These are phyloP conservation scores for Cheilosia pagana DNA, from an alignment of 2,888 invertebrate species.

Conservation along the genomic window DNA sequence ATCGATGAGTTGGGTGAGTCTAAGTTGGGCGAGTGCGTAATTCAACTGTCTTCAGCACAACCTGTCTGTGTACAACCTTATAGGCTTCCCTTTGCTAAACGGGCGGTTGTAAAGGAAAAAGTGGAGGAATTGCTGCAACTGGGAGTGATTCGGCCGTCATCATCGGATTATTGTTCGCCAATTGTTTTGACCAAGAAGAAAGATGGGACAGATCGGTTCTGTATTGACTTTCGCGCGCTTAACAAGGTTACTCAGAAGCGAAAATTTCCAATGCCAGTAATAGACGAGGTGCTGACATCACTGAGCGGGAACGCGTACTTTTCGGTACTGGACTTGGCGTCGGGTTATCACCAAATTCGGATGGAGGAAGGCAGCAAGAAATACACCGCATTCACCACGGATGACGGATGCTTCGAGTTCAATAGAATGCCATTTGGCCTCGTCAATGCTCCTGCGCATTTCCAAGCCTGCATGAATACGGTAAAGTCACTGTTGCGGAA, in stretches of 20 bases:
- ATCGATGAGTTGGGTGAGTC: conserved; percentile 4
- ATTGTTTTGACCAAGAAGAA: conserved; percentile 73
- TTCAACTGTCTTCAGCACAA: no score
- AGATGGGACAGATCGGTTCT: conserved; percentile 67
- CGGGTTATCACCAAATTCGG: background rate
- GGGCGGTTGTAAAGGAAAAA: conserved; percentile 19
- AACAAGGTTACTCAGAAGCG: background rate
- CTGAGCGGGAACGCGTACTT: background rate
- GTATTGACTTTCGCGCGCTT: conserved; percentile 71
- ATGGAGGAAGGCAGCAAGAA: conserved; percentile 1
- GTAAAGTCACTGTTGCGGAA: background rate
- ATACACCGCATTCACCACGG: background rate
- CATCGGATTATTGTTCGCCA: conserved; percentile 77
- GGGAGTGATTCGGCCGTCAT: conserved; percentile 76
- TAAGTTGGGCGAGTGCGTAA: conserved; percentile 12
- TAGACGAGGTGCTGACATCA: conserved; percentile 67
- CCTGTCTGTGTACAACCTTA: background rate
- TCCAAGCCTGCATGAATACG: background rate
- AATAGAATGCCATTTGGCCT: background rate
- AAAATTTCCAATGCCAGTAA: background rate
- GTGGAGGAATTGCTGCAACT: conserved; percentile 76
- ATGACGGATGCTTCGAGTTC: background rate
- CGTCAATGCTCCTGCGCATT: background rate
- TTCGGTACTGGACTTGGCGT: background rate
- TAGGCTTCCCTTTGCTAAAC: conserved; percentile 24